Conservation (phyloP, 2,113 vertebrate species). For the Podocnemis expansa region DNA sequence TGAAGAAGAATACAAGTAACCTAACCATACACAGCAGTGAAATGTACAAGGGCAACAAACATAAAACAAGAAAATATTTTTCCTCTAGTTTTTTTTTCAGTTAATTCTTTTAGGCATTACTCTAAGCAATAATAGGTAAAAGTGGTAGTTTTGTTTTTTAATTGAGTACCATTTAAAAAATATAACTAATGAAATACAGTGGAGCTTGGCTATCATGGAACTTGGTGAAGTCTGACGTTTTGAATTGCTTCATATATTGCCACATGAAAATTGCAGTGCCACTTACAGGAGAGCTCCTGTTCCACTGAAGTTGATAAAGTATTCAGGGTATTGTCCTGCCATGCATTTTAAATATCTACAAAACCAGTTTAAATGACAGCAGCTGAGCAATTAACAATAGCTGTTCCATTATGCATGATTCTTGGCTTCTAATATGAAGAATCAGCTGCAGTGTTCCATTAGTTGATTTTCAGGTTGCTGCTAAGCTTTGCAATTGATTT, state of each 20-base stretch:
- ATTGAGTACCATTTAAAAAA: background rate
- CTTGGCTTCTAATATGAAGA: background rate
- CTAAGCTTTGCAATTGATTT: conserved; percentile 16
- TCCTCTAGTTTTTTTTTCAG: background rate
- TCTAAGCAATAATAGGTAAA: background rate
- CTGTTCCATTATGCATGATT: conserved; percentile 36
- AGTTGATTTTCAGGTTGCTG: conserved; percentile 43
- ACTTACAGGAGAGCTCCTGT: background rate
- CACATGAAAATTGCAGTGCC: background rate
- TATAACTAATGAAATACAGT: background rate
- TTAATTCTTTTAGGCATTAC: background rate
- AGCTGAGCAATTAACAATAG: conserved; percentile 29
- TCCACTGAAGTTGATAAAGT: background rate
- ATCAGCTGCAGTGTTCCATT: conserved; percentile 4
- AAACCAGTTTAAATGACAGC: conserved; percentile 3
- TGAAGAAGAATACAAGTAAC: conserved; percentile 23
- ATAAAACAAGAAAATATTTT: accelerated
- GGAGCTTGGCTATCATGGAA: background rate
- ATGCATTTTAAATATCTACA: conserved; percentile 33
- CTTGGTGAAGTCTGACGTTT: background rate
- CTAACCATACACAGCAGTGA: conserved; percentile 7
- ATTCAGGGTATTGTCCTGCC: background rate
- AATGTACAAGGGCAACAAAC: background rate
- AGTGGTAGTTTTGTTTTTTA: background rate
- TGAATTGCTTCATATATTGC: background rate